Conservation (phyloP, 2,113 vertebrate species). For the Microtus montanus region DNA sequence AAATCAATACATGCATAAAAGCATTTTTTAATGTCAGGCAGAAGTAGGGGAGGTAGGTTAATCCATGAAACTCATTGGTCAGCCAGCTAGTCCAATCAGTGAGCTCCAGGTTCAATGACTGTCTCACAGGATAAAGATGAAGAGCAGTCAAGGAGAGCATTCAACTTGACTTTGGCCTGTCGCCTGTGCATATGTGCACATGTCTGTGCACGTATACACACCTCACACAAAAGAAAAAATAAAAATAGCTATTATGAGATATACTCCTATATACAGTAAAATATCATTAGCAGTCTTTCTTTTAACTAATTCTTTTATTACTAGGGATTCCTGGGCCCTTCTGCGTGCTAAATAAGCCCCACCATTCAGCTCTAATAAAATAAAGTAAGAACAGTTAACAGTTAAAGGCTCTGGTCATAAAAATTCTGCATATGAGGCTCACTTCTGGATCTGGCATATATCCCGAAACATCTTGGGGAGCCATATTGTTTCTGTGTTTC, state of each 20-base stretch:
- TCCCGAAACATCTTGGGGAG: neutral
- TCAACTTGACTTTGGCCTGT: neutral
- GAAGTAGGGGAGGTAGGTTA: neutral
- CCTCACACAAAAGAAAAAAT: neutral
- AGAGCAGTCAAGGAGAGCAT: neutral
- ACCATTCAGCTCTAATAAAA: neutral
- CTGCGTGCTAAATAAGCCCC: neutral
- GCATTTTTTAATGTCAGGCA: neutral
- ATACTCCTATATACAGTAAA: neutral
- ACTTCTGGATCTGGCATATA: too few species aligned
- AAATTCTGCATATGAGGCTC: neutral
- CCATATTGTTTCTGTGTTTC: neutral
- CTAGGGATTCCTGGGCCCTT: neutral
- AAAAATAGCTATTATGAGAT: neutral
- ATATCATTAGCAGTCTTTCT: neutral
- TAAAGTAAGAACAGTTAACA: neutral
- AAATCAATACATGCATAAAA: neutral
- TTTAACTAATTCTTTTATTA: neutral
- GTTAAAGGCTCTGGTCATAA: rapidly evolving
- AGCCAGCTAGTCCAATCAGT: neutral
- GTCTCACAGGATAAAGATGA: neutral
- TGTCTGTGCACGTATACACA: neutral
- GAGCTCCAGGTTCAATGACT: neutral
- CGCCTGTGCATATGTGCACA: neutral
- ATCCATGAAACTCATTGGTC: neutral